Base-by-base conservation (phyloP, 2,888 invertebrate species). In the Ectemnius cavifrons region DNA sequence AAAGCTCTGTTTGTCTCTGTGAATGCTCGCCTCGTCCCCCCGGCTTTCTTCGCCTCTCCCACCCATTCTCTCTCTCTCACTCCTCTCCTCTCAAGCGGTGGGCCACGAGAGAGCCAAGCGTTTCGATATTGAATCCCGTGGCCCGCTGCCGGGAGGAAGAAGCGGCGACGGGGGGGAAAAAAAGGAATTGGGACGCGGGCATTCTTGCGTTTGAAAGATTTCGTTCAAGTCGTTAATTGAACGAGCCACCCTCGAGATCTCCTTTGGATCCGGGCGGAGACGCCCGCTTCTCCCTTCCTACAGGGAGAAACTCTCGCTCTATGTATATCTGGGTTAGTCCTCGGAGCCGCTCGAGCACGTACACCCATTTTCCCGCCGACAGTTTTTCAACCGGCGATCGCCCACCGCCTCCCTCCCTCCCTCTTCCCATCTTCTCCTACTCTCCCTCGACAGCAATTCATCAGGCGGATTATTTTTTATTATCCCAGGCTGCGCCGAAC, bases 1-100 rank as follows among this genome's bases (percentile, higher is more conserved):
- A 63, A 63, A 49, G 63, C 27, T 49, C 49, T 49, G 28, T 64
- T 56, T 64, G 57, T 64, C 56, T 56, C 37, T 16, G 8, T 56
- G 52, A 27, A 64, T 52, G n/a, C 18, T 37, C 28, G 18, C 37
- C 16, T 8, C 20, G 16, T 18, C 16, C 16, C 49, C 16, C 37
- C 37, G 37, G 37, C 37, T 37, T 37, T 37, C 37, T 37, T 37
- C 37, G 37, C 37, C 37, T 37, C 37, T 11, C 16, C 27, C 27
- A 14, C n/a, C n/a, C 23, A 23, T n/a, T 61, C 37, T 45, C 63
- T 28, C 4, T 16, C 4, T 47, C 3, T 47, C 47, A 2, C 13
- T 47, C 1, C 16, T 11, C 52, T 52, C 52, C 52, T 52, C 52
- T 52, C 16, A 16, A 16, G 14, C 52, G 37, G 1, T 52, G 8